Percentiles rank a stretch among this genome's conserved stretches.
Evolutionary conservation across 2,888 invertebrate species (phyloP).

Genomic region (Artemia sinica): DNA sequence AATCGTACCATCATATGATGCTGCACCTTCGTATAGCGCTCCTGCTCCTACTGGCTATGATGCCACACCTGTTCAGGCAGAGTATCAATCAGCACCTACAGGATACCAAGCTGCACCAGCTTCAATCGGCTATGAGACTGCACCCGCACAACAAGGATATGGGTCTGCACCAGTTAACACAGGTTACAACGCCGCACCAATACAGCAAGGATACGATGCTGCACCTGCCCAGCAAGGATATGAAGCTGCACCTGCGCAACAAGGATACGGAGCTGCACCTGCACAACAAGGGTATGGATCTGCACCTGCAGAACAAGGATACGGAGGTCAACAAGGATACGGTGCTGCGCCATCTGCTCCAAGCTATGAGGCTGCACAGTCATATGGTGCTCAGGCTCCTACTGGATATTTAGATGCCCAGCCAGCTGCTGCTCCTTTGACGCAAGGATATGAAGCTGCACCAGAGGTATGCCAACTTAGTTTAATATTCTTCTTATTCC

Average conservation of each 20-base stretch:
- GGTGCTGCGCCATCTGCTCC: not conserved
- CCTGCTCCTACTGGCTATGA: not conserved
- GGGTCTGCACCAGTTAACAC: not conserved
- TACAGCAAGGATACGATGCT: not conserved
- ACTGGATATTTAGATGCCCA: not conserved
- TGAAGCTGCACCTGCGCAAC: not conserved
- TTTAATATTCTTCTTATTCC: no score
- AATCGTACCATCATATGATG: not conserved
- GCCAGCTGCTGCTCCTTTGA: slow-evolving; percentile 1
- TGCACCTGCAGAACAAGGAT: not conserved
- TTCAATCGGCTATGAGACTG: not conserved
- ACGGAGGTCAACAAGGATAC: not conserved
- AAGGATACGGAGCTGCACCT: not conserved
- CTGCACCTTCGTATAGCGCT: not conserved
- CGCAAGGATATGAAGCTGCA: no score
- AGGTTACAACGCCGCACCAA: not conserved
- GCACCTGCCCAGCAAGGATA: not conserved
- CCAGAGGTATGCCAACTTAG: no score
- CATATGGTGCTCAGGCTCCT: not conserved
- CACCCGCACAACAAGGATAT: not conserved
- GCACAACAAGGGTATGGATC: not conserved
- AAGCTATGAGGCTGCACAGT: not conserved
- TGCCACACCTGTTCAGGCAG: not conserved
- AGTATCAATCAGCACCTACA: not conserved
- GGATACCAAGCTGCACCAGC: not conserved